phyloP scores from a whole-genome alignment of 2,888 invertebrate genomes.

The Nesidiocoris tenuis region DNA sequence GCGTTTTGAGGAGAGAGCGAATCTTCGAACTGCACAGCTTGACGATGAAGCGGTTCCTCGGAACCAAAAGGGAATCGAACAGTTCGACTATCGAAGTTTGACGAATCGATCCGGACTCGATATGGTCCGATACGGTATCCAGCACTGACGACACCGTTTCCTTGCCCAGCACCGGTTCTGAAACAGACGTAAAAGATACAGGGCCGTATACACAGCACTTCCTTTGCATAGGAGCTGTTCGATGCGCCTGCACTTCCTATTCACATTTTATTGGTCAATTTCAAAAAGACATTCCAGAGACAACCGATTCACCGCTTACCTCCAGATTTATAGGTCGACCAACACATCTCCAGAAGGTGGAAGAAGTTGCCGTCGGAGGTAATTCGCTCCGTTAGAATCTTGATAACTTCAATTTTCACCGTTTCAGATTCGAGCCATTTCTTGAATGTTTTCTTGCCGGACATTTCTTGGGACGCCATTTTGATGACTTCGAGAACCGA shows the following conservation, averaged over 20 bases:
- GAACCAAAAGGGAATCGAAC: constrained; percentile 7
- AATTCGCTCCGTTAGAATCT: constrained; percentile 4
- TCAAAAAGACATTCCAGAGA: not conserved
- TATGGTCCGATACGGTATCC: constrained; percentile 2
- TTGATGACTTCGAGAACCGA: constrained; percentile 29
- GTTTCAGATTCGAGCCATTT: constrained; percentile 40
- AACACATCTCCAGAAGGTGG: constrained; percentile 36
- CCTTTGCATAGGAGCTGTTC: too few species aligned
- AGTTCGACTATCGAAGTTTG: not conserved
- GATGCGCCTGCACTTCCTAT: too few species aligned
- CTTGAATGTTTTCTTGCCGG: constrained; percentile 33
- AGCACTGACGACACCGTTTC: constrained; percentile 16
- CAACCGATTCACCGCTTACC: not conserved
- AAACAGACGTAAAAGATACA: not conserved
- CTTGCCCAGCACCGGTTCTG: constrained; percentile 26
- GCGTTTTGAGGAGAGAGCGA: not conserved
- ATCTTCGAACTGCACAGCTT: not conserved
- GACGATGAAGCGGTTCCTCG: constrained; percentile 21
- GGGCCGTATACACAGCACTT: too few species aligned
- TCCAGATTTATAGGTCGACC: constrained; percentile 33
- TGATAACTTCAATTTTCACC: constrained; percentile 31
- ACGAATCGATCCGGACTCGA: constrained; percentile 6
- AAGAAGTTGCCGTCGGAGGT: not conserved
- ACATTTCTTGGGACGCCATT: constrained; percentile 33
- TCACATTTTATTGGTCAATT: too few species aligned